phyloP scores from a whole-genome alignment of 2,888 invertebrate genomes.

The Cephus spinipes region DNA sequence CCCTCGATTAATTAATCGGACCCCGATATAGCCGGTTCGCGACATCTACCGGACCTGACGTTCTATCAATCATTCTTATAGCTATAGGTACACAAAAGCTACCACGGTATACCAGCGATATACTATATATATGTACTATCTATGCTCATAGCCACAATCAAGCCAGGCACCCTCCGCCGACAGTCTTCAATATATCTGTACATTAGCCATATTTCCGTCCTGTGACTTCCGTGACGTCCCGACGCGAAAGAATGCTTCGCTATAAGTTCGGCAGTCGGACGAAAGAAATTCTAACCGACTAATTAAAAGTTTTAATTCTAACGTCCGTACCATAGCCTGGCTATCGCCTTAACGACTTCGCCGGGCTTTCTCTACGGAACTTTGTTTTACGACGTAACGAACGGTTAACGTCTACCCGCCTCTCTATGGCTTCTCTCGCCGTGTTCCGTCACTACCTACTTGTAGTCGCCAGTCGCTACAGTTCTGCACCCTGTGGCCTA shows the following conservation, averaged over 20 bases:
- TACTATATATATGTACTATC: neutral
- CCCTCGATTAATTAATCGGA: neutral
- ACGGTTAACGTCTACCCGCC: neutral
- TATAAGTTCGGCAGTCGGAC: neutral
- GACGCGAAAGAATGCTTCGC: neutral
- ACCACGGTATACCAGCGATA: neutral
- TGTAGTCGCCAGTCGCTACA: neutral
- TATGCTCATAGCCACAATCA: neutral
- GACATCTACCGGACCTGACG: neutral
- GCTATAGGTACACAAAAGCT: neutral
- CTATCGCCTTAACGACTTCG: neutral
- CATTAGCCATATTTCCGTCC: neutral
- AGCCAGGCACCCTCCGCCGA: neutral
- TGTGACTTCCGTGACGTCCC: neutral
- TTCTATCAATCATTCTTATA: neutral
- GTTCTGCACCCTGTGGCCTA: neutral
- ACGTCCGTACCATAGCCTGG: neutral
- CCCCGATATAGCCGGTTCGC: neutral
- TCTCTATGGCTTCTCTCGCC: neutral
- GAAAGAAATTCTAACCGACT: neutral
- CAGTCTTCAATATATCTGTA: neutral
- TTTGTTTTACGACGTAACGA: neutral
- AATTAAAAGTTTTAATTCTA: neutral
- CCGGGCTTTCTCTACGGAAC: neutral
- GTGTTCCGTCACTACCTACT: neutral